Evolutionary conservation across 2,113 vertebrate species (phyloP), one percentile per base, ranked within the genome.

Genomic region (Pica pica): DNA sequence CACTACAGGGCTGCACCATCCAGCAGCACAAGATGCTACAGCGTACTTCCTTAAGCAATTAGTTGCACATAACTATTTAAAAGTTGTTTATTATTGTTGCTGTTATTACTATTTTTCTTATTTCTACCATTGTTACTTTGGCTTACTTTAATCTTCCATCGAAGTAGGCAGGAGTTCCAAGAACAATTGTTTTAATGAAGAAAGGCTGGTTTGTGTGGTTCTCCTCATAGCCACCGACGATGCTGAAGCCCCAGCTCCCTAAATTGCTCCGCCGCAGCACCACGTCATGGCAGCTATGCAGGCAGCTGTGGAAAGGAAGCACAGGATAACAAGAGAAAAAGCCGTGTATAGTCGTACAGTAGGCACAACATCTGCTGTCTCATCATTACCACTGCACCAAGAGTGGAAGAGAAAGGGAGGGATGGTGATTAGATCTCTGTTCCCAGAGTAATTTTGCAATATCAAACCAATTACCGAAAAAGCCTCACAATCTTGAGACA

Each of bases 171-270:
- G 99, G 99, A 39, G 99, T 99, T 94, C 99, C 99, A 41, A 99
- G 98, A 87, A 99, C 99, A 50, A 99, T 99, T 5, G 99, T 99
- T 98, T 99, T 99, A 95, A 99, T 99, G 97, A 99, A 99, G 98
- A 99, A 99, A 19, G 99, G 99, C 98, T 99, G 99, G 97, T 99
- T 99, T 90, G 98, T 98, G 81, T 99, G 99, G 97, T 98, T 99
- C 94, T 99, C 99, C 96, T 99, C 99, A 7, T 99, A 99, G 59
- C 99, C 99, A 7, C 99, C 99, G 0, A 99, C 99, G 4, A 99
- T 99, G 95, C 99, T 99, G 95, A 99, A 99, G 74, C 99, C 99
- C 99, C 99, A 99, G 95, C 99, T 99, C 82, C 99, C 99, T 13
- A 99, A 97, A 93, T 98, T 98, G 97, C 98, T 99, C 91, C 99